A percentile compares a stretch with the other conserved stretches of the same genome.
phyloP scores from a whole-genome alignment of 2,797 vertebrate species.

The Cyprinella venusta region DNA sequence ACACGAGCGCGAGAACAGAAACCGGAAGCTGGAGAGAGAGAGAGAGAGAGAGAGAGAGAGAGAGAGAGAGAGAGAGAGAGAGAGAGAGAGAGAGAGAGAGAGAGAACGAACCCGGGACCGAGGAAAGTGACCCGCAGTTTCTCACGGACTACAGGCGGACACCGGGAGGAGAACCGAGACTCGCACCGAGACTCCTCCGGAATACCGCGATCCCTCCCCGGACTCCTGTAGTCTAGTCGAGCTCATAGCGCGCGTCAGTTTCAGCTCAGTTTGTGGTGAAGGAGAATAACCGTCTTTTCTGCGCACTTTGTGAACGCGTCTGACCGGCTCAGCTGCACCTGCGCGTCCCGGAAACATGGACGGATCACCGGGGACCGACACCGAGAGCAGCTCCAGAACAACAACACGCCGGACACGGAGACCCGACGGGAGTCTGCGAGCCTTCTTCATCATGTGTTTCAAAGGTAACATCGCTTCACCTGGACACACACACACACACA shows the following conservation, averaged over 20 bases:
- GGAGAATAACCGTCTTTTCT: background rate
- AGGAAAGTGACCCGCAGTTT: conserved; percentile 47
- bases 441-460: background rate
- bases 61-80: background rate
- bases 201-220: background rate
- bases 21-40: conserved; percentile 68
- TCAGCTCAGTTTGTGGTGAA: background rate
- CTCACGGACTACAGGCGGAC: background rate
- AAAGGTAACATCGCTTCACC: background rate
- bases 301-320: too few relatives aligned
- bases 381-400: background rate
- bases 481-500: background rate
- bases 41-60: background rate
- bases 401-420: background rate
- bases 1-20: conserved; percentile 10
- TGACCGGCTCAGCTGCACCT: background rate
- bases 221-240: background rate
- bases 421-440: background rate
- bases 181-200: background rate
- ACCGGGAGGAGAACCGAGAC: background rate
- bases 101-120: background rate
- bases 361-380: conserved; percentile 3
- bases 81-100: background rate
- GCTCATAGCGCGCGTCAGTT: background rate
- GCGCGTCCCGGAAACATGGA: conserved; percentile 29